Evolutionary conservation across 2,113 vertebrate genomes (phyloP).

Genomic region (Machaerirhynchus nigripectus): DNA sequence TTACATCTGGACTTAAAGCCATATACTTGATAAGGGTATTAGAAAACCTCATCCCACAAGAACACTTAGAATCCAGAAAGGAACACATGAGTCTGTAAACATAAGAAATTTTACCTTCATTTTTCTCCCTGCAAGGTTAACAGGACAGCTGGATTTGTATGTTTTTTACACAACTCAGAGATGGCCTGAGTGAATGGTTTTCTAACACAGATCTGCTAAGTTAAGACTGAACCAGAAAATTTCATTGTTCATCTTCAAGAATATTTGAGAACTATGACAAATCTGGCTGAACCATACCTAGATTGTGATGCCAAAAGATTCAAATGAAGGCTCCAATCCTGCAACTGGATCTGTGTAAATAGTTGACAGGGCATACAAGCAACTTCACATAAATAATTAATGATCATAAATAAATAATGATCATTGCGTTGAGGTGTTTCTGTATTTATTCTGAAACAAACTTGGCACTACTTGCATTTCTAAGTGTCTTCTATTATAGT

Average conservation of each 20-base stretch:
- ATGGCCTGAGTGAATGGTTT: not conserved
- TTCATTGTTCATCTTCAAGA: not conserved
- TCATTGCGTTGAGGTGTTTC: not conserved
- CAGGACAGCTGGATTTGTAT: not conserved
- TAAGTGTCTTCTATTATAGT: not conserved
- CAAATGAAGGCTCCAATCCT: constrained; percentile 59
- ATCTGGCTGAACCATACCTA: constrained; percentile 28
- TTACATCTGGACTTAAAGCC: not conserved
- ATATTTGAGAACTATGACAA: not conserved
- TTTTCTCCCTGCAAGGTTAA: constrained; percentile 8
- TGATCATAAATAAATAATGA: constrained; percentile 36
- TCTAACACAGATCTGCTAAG: not conserved
- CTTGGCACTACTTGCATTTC: not conserved
- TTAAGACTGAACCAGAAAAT: not conserved
- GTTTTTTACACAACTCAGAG: not conserved
- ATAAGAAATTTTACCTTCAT: not conserved
- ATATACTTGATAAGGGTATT: not conserved
- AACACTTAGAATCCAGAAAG: not conserved
- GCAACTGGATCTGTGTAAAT: constrained; percentile 43
- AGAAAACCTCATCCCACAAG: not conserved
- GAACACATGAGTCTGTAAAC: not conserved
- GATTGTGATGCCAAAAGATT: constrained; percentile 23
- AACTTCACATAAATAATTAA: constrained; percentile 7
- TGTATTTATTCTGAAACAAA: not conserved
- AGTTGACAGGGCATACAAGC: constrained; percentile 33